phyloP scores from a whole-genome alignment of 1,140 invertebrate genomes.

The Diabrotica virgifera region DNA sequence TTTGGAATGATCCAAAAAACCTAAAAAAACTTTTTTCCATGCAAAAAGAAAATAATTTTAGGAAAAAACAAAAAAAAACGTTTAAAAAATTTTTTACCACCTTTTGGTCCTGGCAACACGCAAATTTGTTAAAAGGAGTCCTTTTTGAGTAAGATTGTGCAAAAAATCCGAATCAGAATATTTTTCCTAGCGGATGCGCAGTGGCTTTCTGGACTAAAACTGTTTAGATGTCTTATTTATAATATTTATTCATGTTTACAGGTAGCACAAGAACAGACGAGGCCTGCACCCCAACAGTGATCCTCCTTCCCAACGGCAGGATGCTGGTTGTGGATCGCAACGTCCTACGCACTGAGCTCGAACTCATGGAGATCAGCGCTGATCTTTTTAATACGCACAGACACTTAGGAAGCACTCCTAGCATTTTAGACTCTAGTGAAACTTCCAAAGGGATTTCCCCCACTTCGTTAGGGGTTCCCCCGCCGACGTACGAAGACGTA shows the following conservation, averaged over 20 bases:
- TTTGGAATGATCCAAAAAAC: too few species aligned
- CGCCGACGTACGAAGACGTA: conserved; percentile 46
- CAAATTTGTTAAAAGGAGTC: too few species aligned
- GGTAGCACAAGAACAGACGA: conserved; percentile 36
- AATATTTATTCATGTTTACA: conserved; percentile 22
- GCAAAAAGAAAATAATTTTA: too few species aligned
- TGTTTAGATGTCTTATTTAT: too few species aligned
- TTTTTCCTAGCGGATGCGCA: too few species aligned
- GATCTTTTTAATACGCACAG: conserved; percentile 47
- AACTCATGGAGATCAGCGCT: conserved; percentile 55
- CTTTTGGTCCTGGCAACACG: too few species aligned
- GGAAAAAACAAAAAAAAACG: too few species aligned
- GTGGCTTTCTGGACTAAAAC: too few species aligned
- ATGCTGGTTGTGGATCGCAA: conserved; percentile 58
- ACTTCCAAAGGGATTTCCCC: conserved; percentile 45
- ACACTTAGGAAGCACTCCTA: conserved; percentile 41
- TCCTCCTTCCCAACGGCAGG: conserved; percentile 56
- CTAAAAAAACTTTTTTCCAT: too few species aligned
- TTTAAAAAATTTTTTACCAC: too few species aligned
- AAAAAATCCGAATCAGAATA: too few species aligned
- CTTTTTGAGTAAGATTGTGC: too few species aligned
- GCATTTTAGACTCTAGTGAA: conserved; percentile 43
- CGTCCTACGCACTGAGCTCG: conserved; percentile 52
- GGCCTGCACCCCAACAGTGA: conserved; percentile 53
- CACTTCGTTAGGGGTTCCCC: conserved; percentile 42